These are phyloP conservation scores for Actenoides hombroni DNA, from an alignment of 2,113 vertebrate genomes.

Conservation along the genomic window DNA sequence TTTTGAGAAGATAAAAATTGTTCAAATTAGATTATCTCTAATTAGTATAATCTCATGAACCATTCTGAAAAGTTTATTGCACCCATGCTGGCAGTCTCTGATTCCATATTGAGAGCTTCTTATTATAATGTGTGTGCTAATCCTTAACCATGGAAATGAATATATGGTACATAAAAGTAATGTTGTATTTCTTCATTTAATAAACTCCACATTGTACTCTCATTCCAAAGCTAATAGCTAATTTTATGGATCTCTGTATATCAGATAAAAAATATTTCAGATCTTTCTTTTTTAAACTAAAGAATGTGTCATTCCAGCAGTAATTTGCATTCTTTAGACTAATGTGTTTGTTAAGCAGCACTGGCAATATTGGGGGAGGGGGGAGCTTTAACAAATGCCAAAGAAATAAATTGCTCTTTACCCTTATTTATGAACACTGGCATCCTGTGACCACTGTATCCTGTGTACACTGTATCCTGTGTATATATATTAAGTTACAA, in stretches of 20 bases:
- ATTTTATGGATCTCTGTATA: slow-evolving; percentile 23
- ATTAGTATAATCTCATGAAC: slow-evolving; percentile 81
- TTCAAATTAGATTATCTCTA: slow-evolving; percentile 83
- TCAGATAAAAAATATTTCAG: slow-evolving; percentile 14
- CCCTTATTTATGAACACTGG: background rate
- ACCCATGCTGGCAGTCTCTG: slow-evolving; percentile 64
- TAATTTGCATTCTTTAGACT: slow-evolving; percentile 32
- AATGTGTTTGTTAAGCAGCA: slow-evolving; percentile 3
- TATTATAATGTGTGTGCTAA: slow-evolving; percentile 68
- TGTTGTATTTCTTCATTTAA: slow-evolving; percentile 65
- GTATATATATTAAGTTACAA: background rate
- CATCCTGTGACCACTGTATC: background rate
- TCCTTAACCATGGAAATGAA: slow-evolving; percentile 70
- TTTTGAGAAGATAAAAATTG: slow-evolving; percentile 77
- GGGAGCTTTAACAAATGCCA: background rate
- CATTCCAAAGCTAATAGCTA: slow-evolving; percentile 7
- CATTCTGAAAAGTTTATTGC: slow-evolving; percentile 80
- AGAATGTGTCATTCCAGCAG: background rate
- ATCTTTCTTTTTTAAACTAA: background rate
- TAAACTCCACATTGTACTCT: slow-evolving; percentile 21
- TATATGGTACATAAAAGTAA: slow-evolving; percentile 54
- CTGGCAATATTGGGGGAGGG: background rate
- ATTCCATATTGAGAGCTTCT: slow-evolving; percentile 73
- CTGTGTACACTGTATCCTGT: background rate
- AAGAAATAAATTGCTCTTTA: background rate